Evolutionary conservation across 2,888 invertebrate genomes (phyloP), one percentile per base, ranked within the genome.

Genomic region (Epirrita christyi): DNA sequence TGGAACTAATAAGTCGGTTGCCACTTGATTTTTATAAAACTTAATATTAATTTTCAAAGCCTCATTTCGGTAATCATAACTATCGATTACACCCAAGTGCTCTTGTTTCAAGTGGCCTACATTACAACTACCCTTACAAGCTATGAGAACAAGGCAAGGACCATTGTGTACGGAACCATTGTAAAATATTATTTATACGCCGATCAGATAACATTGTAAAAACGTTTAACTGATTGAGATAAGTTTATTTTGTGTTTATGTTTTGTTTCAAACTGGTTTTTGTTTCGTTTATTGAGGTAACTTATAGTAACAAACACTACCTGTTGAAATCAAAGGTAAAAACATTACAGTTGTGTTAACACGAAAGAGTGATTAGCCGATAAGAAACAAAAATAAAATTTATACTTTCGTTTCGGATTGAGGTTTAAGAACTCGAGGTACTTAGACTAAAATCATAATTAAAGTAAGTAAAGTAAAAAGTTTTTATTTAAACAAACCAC

Each of bases 1-100:
- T 27, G 7, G n/a, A n/a, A n/a, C n/a, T n/a, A n/a, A n/a, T n/a
- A 42, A 9, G 38, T 46, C 36, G 36, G 38, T 34, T 2, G 37
- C 32, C 41, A 54, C 54, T 55, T 58, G 51, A 58, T 57, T 40
- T 46, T 38, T 42, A 45, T 37, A 48, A 51, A 57, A 41, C 37
- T 54, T 28, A 53, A 55, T 48, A 52, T 40, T 42, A 53, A 55
- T 41, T 43, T 55, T 42, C 29, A 15, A 40, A 32, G 36, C 36
- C 28, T 27, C 52, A 46, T 52, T 43, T 21, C 4, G 21, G 51
- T 40, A 56, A 54, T 63, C 79, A 75, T 32, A 78, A 78, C 81
- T 87, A 87, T 87, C 86, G 80, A 85, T 87, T 86, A 80, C 86
- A 80, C 69, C 62, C 70, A 65, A 71, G 72, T 58, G 65, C 71